Percentiles rank a stretch among this genome's conserved stretches.
Evolutionary conservation across 2,888 invertebrate genomes (phyloP).

Genomic region (Drosophila demipolita): DNA sequence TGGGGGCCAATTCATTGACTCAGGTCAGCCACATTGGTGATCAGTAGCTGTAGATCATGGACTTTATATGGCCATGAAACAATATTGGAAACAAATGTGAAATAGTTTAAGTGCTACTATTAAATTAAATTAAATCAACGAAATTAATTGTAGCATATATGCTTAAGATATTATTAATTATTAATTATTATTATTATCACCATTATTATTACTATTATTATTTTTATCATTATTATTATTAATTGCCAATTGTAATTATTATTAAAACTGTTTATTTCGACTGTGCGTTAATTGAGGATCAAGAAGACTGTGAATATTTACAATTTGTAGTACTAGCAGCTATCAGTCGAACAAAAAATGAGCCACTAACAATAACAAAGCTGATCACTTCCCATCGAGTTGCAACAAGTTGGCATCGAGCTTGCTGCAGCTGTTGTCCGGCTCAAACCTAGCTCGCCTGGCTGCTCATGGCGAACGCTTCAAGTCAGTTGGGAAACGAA

Average conservation of each 20-base stretch:
- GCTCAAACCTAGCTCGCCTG: slow-evolving; percentile 39
- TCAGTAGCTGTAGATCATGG: slow-evolving; percentile 38
- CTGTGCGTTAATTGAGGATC: background rate
- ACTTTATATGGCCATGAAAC: slow-evolving; percentile 15
- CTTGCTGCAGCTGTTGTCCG: slow-evolving; percentile 17
- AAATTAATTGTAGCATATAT: too few species aligned
- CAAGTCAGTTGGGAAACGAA: slow-evolving; percentile 63
- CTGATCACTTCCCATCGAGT: slow-evolving; percentile 20
- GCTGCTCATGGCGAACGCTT: slow-evolving; percentile 10
- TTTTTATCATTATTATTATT: background rate
- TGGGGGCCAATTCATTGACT: slow-evolving; percentile 28
- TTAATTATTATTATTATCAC: too few species aligned
- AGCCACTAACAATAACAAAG: background rate
- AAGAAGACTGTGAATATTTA: too few species aligned
- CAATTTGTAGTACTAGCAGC: background rate
- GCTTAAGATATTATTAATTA: background rate
- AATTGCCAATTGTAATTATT: background rate
- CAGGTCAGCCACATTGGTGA: slow-evolving; percentile 12
- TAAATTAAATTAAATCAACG: too few species aligned
- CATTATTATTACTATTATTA: too few species aligned
- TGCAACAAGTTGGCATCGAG: slow-evolving; percentile 59
- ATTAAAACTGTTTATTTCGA: background rate
- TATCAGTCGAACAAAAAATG: slow-evolving; percentile 14
- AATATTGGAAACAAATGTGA: background rate
- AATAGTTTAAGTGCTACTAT: background rate